phyloP scores from a whole-genome alignment of 2,797 vertebrate species.

The Hydrophis major region DNA sequence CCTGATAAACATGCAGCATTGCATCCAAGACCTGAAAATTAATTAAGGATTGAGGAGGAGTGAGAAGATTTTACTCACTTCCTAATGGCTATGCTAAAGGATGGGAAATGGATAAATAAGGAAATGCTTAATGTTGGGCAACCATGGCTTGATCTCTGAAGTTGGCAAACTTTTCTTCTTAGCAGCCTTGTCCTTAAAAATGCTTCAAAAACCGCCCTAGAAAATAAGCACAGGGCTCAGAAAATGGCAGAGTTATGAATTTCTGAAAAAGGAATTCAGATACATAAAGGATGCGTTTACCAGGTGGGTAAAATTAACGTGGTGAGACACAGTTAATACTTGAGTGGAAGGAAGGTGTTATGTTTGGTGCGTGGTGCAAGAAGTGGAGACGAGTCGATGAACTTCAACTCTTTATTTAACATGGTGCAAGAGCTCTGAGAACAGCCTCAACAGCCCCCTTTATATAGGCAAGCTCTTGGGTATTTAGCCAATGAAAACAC shows the following conservation, averaged over 20 bases:
- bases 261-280: neutral
- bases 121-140: neutral
- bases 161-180: neutral
- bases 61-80: neutral
- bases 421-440: too few species aligned
- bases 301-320: neutral
- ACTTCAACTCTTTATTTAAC: too few species aligned
- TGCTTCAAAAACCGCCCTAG: neutral
- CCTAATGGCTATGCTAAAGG: neutral
- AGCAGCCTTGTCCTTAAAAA: neutral
- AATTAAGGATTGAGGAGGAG: neutral
- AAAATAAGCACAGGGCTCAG: neutral
- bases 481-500: too few species aligned
- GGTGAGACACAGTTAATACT: neutral
- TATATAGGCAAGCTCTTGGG: too few species aligned
- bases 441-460: too few species aligned
- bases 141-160: neutral
- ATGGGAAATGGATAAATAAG: neutral
- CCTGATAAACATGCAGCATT: neutral
- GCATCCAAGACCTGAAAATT: neutral
- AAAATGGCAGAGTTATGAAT: neutral
- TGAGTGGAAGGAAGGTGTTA: neutral
- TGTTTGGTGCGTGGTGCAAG: too few species aligned
- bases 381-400: too few species aligned
- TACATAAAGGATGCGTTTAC: neutral